A percentile compares a stretch with the other conserved stretches of the same genome.
Conservation (phyloP, 2,797 vertebrate genomes). For the Chloroceryle inda region DNA sequence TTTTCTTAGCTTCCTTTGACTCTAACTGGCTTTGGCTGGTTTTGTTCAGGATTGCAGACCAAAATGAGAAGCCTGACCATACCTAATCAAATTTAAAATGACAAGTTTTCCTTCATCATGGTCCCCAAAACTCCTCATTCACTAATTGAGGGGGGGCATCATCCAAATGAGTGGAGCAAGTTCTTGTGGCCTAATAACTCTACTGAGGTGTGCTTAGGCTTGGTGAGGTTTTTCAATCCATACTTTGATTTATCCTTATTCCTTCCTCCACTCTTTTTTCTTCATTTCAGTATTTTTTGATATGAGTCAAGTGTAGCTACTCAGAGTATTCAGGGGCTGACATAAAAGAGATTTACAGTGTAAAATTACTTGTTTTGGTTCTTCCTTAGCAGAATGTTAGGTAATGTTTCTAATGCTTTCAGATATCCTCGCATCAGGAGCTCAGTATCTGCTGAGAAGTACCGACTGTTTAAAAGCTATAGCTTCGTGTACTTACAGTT, state of each 20-base stretch:
- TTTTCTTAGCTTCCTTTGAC: neutral
- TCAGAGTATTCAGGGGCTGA: neutral
- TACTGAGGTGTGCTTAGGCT: neutral
- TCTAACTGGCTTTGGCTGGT: neutral
- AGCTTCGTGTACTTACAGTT: neutral
- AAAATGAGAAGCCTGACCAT: neutral
- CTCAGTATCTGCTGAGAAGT: neutral
- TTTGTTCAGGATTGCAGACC: neutral
- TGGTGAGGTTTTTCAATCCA: neutral
- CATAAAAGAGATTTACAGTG: neutral
- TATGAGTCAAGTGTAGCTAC: neutral
- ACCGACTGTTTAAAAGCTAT: neutral
- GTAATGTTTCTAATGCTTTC: neutral
- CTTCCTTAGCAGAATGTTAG: neutral
- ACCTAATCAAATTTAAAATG: neutral
- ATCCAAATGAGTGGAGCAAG: neutral
- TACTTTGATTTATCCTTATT: neutral
- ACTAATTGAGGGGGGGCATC: too few relatives aligned
- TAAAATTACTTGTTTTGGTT: neutral
- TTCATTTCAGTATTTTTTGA: neutral
- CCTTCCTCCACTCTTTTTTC: neutral
- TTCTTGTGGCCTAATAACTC: accelerated
- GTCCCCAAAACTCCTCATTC: neutral
- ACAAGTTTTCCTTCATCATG: neutral
- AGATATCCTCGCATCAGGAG: too few relatives aligned